Base-by-base conservation (phyloP, 2,888 invertebrate genomes). In the Plagodis pulveraria region DNA sequence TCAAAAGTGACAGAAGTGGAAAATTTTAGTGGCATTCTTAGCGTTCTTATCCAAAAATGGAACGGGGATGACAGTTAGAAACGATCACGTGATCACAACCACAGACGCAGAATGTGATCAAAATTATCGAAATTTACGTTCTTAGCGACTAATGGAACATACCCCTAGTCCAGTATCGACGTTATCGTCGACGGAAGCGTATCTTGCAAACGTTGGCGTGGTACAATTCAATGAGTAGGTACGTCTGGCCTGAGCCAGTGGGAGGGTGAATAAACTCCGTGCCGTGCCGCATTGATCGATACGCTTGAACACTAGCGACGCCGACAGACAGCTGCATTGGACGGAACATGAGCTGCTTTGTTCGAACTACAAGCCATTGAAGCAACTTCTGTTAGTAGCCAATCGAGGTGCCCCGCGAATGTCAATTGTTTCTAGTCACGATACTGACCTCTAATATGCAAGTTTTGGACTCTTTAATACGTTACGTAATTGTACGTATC, bases 171-270 rank as follows among this genome's bases (percentile, higher is more conserved):
- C 56, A 52, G 50, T 65, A 62, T 60, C 55, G 70, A 5, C 40
- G 40, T 1, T 22, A 22, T 22, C 22, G 22, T 22, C 22, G 4
- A 68, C 61, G 65, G 55, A 58, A 66, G 47, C 55, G 50, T 60
- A 22, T 40, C 34, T 50, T 50, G 55, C 56, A 73, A 72, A 71
- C 69, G 67, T 69, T 58, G 67, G 59, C 62, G 61, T 22, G 61
- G 70, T 77, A 69, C 72, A 72, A 76, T 71, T 73, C 68, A 72
- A 70, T 72, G 74, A 74, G 67, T 65, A 53, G 38, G 38, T 22
- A 50, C 40, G 71, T 71, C 64, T 69, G 66, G 49, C 40, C 50
- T 36, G 35, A 22, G 43, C 45, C 45, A 50, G 12, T 44, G 12
- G 57, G 63, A 52, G 71, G 66, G 73, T 73, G 71, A 75, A 72